Evolutionary conservation across 2,797 vertebrate genomes (phyloP).

Genomic region (Helicolenus hilgendorfi): DNA sequence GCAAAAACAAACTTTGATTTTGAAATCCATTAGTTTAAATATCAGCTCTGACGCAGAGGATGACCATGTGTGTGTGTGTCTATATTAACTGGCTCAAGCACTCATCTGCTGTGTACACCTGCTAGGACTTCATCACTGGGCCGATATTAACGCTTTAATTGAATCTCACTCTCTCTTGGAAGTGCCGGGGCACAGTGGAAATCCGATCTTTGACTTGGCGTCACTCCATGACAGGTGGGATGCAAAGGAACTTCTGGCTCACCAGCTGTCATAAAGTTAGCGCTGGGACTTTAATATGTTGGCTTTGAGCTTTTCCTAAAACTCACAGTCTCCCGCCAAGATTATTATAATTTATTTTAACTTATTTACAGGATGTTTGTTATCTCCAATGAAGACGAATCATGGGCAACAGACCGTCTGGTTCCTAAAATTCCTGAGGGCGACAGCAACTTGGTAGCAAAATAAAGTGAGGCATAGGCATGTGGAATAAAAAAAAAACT

Average conservation of each 20-base stretch:
- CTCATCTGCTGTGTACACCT: constrained; percentile 68
- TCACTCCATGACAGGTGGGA: constrained; percentile 54
- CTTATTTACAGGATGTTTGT: not conserved
- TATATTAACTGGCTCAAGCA: constrained; percentile 1
- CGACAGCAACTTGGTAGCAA: not conserved
- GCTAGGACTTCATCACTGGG: constrained; percentile 45
- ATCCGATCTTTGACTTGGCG: constrained; percentile 71
- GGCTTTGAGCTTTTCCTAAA: not conserved
- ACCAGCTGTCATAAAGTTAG: constrained; percentile 60
- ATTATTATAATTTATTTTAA: not conserved
- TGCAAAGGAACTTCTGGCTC: constrained; percentile 33
- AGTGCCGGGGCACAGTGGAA: constrained; percentile 36
- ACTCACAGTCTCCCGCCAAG: not conserved
- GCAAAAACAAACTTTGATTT: not conserved
- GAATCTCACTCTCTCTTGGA: constrained; percentile 57
- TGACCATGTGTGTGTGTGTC: not conserved
- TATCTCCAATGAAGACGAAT: not conserved
- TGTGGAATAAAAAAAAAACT: not conserved
- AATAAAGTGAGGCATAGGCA: not conserved
- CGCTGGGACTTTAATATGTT: constrained; percentile 1
- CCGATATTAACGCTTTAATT: constrained; percentile 73
- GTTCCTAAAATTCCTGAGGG: not conserved
- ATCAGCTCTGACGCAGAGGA: not conserved
- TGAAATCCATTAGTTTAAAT: constrained; percentile 7
- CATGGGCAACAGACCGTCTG: not conserved